Conservation (phyloP, 2,113 vertebrate genomes). For the Gymnorhina tibicen region DNA sequence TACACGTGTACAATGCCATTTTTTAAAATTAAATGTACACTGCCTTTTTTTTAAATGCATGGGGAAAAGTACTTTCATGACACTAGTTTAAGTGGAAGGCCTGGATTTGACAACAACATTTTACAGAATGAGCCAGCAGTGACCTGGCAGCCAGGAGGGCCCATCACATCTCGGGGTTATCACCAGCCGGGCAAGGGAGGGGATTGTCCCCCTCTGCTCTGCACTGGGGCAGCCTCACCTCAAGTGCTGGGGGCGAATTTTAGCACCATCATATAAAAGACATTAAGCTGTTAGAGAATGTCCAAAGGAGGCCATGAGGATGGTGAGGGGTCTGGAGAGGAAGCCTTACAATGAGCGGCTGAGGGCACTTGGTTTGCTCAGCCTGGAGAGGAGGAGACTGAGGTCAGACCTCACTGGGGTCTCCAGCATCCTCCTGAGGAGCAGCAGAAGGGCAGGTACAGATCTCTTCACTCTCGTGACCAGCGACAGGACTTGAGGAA, state of each 20-base stretch:
- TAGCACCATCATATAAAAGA: neutral
- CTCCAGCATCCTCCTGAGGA: neutral
- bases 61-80: neutral
- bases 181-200: neutral
- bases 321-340: neutral
- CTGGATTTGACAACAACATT: neutral
- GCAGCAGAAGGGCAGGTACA: neutral
- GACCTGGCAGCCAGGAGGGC: neutral
- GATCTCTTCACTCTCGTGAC: neutral
- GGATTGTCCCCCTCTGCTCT: neutral
- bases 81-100: neutral
- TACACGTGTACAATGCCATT: neutral
- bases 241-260: too few relatives aligned
- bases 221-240: neutral
- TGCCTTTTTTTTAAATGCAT: neutral
- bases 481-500: too few relatives aligned
- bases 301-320: neutral
- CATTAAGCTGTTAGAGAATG: neutral
- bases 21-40: neutral
- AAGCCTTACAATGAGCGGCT: neutral
- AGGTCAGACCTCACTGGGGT: neutral
- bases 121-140: neutral
- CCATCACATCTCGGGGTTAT: too few relatives aligned
- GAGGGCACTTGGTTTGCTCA: neutral
- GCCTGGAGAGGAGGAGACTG: neutral